phyloP scores from a whole-genome alignment of 2,797 vertebrate genomes.

The Serranus cabrilla region DNA sequence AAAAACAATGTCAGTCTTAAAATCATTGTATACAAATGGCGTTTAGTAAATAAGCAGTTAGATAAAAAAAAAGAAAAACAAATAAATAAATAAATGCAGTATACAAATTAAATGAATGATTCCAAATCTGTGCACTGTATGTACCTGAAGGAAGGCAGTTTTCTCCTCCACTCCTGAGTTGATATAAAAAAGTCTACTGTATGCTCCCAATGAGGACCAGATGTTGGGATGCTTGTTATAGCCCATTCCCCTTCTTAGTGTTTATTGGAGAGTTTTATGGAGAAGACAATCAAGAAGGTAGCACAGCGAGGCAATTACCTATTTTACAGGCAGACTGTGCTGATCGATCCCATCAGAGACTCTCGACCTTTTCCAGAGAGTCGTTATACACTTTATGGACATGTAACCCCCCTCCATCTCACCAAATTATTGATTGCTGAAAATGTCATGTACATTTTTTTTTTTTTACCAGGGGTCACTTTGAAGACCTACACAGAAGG shows the following conservation, averaged over 20 bases:
- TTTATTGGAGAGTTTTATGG: slow-evolving; percentile 64
- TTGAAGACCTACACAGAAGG: slow-evolving; percentile 26
- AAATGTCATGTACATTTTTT: slow-evolving; percentile 54
- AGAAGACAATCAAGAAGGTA: slow-evolving; percentile 46
- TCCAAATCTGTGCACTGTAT: slow-evolving; percentile 1
- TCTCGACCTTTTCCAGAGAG: slow-evolving; percentile 60
- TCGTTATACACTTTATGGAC: slow-evolving; percentile 56
- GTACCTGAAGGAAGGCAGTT: slow-evolving; percentile 1
- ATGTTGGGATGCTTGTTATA: slow-evolving; percentile 43
- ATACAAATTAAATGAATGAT: not conserved
- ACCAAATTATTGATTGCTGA: slow-evolving; percentile 65
- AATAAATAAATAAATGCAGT: slow-evolving; percentile 3
- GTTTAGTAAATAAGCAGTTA: slow-evolving; percentile 23
- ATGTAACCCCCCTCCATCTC: slow-evolving; percentile 40
- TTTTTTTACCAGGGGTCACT: slow-evolving; percentile 18
- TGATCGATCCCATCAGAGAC: slow-evolving; percentile 72
- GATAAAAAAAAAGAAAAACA: too few species aligned
- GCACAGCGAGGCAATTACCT: slow-evolving; percentile 45
- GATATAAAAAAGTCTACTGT: slow-evolving; percentile 41
- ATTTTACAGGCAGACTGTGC: slow-evolving; percentile 55
- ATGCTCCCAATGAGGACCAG: slow-evolving; percentile 43
- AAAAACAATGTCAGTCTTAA: not conserved
- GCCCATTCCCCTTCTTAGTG: slow-evolving; percentile 17
- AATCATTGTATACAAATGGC: slow-evolving; percentile 8
- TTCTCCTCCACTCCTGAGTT: slow-evolving; percentile 21